Evolutionary conservation across 2,113 vertebrate genomes (phyloP).

Genomic region (Clupea harengus): DNA sequence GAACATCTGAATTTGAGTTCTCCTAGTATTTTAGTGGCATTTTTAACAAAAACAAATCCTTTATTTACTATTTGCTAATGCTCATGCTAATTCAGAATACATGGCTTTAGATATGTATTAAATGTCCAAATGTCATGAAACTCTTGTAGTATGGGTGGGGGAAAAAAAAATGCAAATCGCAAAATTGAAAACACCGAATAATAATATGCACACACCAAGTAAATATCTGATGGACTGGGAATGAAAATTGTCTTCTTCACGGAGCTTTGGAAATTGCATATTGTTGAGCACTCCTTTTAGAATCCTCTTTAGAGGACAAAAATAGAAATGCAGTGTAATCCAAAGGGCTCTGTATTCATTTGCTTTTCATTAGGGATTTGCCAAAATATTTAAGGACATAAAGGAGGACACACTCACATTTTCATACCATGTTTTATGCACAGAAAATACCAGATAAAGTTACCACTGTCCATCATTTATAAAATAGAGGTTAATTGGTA

Average conservation of each 20-base stretch:
- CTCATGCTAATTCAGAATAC: not conserved
- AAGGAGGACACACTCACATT: not conserved
- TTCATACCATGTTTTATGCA: not conserved
- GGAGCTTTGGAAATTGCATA: not conserved
- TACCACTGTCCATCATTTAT: not conserved
- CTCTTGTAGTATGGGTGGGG: not conserved
- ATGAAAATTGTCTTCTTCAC: not conserved
- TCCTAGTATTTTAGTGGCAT: not conserved
- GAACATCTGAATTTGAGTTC: not conserved
- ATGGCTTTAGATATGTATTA: not conserved
- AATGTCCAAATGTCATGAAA: not conserved
- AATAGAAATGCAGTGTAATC: constrained; percentile 15
- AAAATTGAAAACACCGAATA: not conserved
- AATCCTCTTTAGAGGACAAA: not conserved
- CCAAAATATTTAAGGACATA: not conserved
- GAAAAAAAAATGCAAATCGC: not conserved
- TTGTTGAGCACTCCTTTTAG: not conserved
- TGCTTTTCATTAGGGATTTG: constrained; percentile 14
- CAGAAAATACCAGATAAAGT: not conserved
- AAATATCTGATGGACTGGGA: not conserved
- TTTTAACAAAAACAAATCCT: no score
- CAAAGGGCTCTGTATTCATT: constrained; percentile 6
- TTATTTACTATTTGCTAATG: not conserved
- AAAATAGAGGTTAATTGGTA: not conserved
- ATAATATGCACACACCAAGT: not conserved